Evolutionary conservation across 2,113 vertebrate genomes (phyloP).

Genomic region (Lates calcarifer): DNA sequence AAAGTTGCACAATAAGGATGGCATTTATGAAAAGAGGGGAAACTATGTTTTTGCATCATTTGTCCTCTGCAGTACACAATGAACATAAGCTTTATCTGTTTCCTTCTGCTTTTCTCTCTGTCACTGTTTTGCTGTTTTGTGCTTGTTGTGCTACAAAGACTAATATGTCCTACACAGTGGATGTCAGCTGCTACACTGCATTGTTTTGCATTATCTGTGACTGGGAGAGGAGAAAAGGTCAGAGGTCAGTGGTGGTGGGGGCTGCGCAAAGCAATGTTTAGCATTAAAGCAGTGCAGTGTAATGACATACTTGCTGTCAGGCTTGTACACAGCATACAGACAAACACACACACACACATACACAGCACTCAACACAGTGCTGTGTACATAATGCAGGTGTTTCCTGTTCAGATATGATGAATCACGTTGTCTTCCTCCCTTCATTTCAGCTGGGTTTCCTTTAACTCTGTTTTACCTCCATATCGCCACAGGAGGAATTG

Average conservation of each 20-base stretch:
- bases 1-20: conserved; percentile 1
- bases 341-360: conserved; percentile 33
- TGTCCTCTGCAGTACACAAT: conserved; percentile 28
- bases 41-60: conserved; percentile 21
- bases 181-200: not conserved
- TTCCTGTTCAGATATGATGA: conserved; percentile 76
- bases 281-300: conserved; percentile 1
- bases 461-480: conserved; percentile 47
- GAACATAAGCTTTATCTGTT: not conserved
- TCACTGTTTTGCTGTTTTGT: not conserved
- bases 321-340: conserved; percentile 16
- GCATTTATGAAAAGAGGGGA: conserved; percentile 8
- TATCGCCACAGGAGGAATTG: conserved; percentile 42
- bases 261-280: conserved; percentile 20
- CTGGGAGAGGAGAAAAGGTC: conserved; percentile 22
- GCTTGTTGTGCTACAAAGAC: not conserved
- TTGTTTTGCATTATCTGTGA: conserved; percentile 45
- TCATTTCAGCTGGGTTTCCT: conserved; percentile 70
- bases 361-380: conserved; percentile 12
- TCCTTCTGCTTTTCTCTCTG: not conserved
- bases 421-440: conserved; percentile 71
- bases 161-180: not conserved
- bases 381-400: conserved; percentile 68
- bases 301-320: conserved; percentile 18
- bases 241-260: conserved; percentile 26